Percentiles rank a stretch among this genome's conserved stretches.
Evolutionary conservation across 2,113 vertebrate species (phyloP).

Genomic region (Boleophthalmus pectinirostris): DNA sequence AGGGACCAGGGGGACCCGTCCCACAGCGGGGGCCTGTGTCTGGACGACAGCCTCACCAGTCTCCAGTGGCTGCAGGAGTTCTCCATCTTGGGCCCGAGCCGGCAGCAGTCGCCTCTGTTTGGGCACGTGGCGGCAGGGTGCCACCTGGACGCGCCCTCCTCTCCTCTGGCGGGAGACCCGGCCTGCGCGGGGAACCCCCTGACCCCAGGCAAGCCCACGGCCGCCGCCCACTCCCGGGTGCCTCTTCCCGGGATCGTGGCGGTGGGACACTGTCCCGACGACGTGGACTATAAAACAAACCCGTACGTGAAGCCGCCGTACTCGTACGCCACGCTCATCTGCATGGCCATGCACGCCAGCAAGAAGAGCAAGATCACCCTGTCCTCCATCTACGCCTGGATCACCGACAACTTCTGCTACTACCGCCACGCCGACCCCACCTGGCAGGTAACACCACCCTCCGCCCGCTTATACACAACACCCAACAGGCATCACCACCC

Average conservation of each 20-base stretch:
- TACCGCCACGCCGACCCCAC: slow-evolving; percentile 92
- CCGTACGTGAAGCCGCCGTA: slow-evolving; percentile 88
- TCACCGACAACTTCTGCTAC: slow-evolving; percentile 97
- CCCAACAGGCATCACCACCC: too few species aligned
- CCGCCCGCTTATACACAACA: too few species aligned
- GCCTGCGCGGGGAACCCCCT: slow-evolving; percentile 86
- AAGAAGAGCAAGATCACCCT: slow-evolving; percentile 91
- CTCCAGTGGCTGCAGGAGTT: slow-evolving; percentile 96
- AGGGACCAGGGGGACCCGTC: slow-evolving; percentile 40
- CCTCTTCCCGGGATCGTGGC: slow-evolving; percentile 65
- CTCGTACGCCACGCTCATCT: slow-evolving; percentile 94
- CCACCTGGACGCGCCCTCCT: slow-evolving; percentile 78
- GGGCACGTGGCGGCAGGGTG: slow-evolving; percentile 72
- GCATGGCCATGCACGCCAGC: slow-evolving; percentile 96
- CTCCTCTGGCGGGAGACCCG: slow-evolving; percentile 87
- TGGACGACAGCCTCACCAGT: slow-evolving; percentile 94
- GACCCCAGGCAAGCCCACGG: slow-evolving; percentile 88
- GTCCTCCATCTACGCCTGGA: slow-evolving; percentile 95
- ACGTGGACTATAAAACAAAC: slow-evolving; percentile 90
- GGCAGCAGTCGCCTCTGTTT: slow-evolving; percentile 72
- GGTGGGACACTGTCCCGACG: slow-evolving; percentile 82
- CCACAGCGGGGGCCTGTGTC: slow-evolving; percentile 62
- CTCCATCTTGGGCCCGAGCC: slow-evolving; percentile 81
- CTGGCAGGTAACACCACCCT: slow-evolving; percentile 94
- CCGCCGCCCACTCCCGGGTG: slow-evolving; percentile 80